Evolutionary conservation across 2,888 invertebrate species (phyloP), one percentile per base, ranked within the genome.

Genomic region (Microctonus brassicae): DNA sequence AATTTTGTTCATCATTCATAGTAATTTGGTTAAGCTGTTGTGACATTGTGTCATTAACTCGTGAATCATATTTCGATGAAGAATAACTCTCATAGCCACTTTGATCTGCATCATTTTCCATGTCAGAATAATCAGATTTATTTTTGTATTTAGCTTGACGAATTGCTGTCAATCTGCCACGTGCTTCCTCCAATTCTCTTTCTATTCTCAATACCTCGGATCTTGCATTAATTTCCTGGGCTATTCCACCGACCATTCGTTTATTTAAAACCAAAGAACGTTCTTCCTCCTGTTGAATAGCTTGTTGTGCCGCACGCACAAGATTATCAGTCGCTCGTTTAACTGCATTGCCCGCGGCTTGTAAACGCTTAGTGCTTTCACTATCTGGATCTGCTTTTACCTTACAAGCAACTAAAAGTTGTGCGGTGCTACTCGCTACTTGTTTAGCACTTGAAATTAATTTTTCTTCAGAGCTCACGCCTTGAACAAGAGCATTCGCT

Each of bases 361-460:
- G 94, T 47, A 99, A 90, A 11, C 98, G 92, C 58, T 96, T 93
- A 63, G 98, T 98, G 7, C 97, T 95, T 79, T 97, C 96, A 7
- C 97, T 97, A 73, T 97, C 95, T 0, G 97, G 95, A 89, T 99
- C 99, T 0, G 99, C 98, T 88, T 99, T 99, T 71, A 99, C 98
- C 91, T 98, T 98, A 89, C 99, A 99, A 0, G 99, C 99, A 58
- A 99, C 98, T 66, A 99, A 88, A 69, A 99, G 90, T 84, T 99
- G 99, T 0, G 99, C 99, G 0, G 99, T 99, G 0, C 97, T 97
- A 64, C 97, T 95, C 6, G 99, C 99, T 9, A 99, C 98, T 88
- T 96, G 96, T 81, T 98, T 94, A 2, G 99, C 99, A 20, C 98
- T 95, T 0, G 98, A 97, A 77, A 99, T 97, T 33, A 99, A 90